Percentiles rank a stretch among this genome's conserved stretches.
Evolutionary conservation across 2,797 vertebrate genomes (phyloP).

Genomic region (Pogoniulus pusillus): DNA sequence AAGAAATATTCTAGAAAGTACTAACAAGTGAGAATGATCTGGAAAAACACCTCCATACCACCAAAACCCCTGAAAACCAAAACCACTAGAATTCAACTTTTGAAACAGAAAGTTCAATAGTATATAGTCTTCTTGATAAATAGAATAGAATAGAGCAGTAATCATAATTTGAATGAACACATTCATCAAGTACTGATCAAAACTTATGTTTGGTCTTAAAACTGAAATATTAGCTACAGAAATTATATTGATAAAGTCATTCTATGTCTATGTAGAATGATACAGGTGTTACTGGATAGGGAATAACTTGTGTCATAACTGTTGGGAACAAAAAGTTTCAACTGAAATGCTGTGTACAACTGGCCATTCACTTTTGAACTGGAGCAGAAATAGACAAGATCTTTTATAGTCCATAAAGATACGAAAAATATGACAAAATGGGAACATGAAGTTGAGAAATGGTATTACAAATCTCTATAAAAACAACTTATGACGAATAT

Average conservation of each 20-base stretch:
- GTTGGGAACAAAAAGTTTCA: background rate
- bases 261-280: background rate
- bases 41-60: background rate
- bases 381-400: background rate
- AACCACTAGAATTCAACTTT: background rate
- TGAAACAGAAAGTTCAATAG: background rate
- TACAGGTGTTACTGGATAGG: background rate
- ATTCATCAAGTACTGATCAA: background rate
- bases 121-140: background rate
- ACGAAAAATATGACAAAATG: rapidly evolving
- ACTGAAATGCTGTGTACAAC: background rate
- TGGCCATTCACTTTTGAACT: background rate
- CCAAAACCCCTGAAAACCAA: too few species aligned
- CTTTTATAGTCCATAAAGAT: too few species aligned
- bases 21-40: background rate
- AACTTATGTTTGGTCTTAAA: background rate
- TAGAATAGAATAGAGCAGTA: background rate
- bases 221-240: background rate
- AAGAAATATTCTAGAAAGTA: background rate
- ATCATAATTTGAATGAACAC: background rate
- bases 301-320: background rate
- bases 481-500: background rate
- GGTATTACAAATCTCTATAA: background rate
- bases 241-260: background rate
- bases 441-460: background rate